A percentile compares a stretch with the other conserved stretches of the same genome.
phyloP scores from a whole-genome alignment of 2,797 vertebrate species.

The Euthynnus affinis region DNA sequence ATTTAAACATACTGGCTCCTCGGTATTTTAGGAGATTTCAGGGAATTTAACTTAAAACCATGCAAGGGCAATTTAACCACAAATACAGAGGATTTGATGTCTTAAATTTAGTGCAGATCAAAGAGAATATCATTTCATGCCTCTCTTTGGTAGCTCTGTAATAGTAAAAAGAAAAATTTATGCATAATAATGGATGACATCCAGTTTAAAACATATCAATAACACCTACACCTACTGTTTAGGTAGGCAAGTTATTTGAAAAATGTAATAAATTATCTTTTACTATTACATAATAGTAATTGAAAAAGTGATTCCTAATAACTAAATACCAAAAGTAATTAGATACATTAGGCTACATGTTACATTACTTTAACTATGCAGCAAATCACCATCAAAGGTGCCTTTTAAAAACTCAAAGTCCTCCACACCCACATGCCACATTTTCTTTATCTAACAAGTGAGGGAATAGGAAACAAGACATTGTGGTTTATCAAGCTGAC shows the following conservation, averaged over 20 bases:
- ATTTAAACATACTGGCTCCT: not conserved
- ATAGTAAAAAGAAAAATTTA: not conserved
- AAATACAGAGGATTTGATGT: not conserved
- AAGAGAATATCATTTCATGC: not conserved
- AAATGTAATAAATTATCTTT: too few relatives aligned
- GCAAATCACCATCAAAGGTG: not conserved
- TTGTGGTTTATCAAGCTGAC: not conserved
- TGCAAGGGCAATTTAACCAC: too few relatives aligned
- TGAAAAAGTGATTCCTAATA: not conserved
- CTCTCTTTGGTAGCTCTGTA: not conserved
- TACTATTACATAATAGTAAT: not conserved
- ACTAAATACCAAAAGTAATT: not conserved
- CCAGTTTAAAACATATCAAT: not conserved
- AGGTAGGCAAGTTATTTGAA: not conserved
- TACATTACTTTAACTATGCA: not conserved
- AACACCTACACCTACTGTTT: not conserved
- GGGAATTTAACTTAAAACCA: not conserved
- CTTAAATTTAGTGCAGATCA: not conserved
- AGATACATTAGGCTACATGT: not conserved
- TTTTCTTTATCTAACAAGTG: not conserved
- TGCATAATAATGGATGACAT: not conserved
- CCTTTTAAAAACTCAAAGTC: not conserved
- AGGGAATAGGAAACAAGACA: not conserved
- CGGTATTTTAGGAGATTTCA: not conserved
- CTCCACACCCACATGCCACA: not conserved